Percentiles rank a stretch among this genome's conserved stretches.
Evolutionary conservation across 2,113 vertebrate species (phyloP).

Genomic region (Euleptes europaea): DNA sequence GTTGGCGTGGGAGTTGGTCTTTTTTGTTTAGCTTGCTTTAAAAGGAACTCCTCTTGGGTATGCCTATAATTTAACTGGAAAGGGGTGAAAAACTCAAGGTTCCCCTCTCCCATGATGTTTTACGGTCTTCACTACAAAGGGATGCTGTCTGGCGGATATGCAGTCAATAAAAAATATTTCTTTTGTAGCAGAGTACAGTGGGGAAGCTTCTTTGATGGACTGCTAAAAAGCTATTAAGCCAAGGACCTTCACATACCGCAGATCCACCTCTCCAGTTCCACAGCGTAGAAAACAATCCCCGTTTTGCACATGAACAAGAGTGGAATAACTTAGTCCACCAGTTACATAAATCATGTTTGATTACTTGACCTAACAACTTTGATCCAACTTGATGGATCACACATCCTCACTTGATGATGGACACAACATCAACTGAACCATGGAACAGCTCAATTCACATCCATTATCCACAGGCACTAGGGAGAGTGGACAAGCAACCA

Average conservation of each 20-base stretch:
- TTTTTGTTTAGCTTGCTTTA: slow-evolving; percentile 45
- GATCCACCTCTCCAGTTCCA: not conserved
- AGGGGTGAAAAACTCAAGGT: slow-evolving; percentile 23
- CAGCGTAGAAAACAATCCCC: not conserved
- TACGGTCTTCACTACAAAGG: slow-evolving; percentile 1
- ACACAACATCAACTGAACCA: not conserved
- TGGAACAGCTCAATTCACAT: too few species aligned
- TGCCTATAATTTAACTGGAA: slow-evolving; percentile 39
- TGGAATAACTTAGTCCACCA: not conserved
- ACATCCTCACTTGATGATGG: not conserved
- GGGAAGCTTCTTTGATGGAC: not conserved
- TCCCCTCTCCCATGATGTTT: slow-evolving; percentile 45
- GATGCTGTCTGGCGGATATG: slow-evolving; percentile 34
- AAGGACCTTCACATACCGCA: not conserved
- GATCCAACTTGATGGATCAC: not conserved
- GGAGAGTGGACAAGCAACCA: too few species aligned
- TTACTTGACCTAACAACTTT: not conserved
- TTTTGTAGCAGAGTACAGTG: slow-evolving; percentile 5
- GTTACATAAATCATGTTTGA: not conserved
- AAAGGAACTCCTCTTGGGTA: slow-evolving; percentile 7
- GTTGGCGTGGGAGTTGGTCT: too few species aligned
- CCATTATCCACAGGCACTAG: too few species aligned
- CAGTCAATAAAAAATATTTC: slow-evolving; percentile 37
- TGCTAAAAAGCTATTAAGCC: not conserved
- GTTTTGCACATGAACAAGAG: not conserved